Evolutionary conservation across 2,797 vertebrate species (phyloP), one percentile per base, ranked within the genome.

Genomic region (Harpia harpyja): DNA sequence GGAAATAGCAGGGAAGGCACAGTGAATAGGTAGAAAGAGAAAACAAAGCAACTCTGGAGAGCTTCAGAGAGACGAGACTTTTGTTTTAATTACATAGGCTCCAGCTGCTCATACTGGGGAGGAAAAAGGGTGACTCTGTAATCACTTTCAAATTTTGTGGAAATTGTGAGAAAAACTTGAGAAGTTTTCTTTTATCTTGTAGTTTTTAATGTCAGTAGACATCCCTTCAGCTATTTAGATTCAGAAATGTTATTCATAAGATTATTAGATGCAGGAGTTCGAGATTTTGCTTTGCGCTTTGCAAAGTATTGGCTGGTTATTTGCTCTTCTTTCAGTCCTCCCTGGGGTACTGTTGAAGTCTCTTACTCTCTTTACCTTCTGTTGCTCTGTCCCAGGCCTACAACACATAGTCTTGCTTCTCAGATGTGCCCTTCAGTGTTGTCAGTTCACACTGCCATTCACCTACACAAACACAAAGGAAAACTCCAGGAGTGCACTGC

Each of bases 61-160:
- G 41, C 53, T 79, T 95, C 54, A 76, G 53, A 67, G n/a, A 19
- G 6, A 61, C 59, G 27, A 86, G 32, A 61, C 19, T 27, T 69
- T 92, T 84, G 61, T 80, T 95, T 94, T 94, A 83, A 60, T 88
- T 88, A 28, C 24, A 16, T 25, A 67, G 30, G 23, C n/a, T 84
- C 23, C 61, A 61, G 49, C 53, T 73, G 44, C 30, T 91, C 25
- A 27, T 54, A 35, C 12, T 35, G 22, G 9, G 43, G 13, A 90
- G 30, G 22, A 51, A 27, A 78, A 61, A 43, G 32, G 4, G 48
- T 88, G 33, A 37, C 23, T 67, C 60, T 51, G 24, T 53, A 82
- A 69, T 74, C 23, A 33, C 30, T 85, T 81, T 54, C 16, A 75
- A 10, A 33, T 90, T 76, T 75, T 86, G 44, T 61, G 15, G 30